A percentile compares a stretch with the other conserved stretches of the same genome.
phyloP scores from a whole-genome alignment of 2,113 vertebrate species.

The Macrotis lagotis region DNA sequence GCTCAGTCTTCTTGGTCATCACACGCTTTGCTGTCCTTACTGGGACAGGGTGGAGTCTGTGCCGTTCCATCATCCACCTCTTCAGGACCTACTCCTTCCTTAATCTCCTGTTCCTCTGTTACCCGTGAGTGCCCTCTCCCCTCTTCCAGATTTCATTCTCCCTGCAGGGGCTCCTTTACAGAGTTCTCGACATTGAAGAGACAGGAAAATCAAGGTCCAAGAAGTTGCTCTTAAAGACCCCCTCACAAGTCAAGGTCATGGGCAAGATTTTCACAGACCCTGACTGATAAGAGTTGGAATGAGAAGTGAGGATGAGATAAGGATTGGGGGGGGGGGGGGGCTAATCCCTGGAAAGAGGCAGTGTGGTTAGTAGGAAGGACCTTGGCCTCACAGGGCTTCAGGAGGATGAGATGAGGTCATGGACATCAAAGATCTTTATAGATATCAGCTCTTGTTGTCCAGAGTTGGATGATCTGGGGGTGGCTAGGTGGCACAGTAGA shows the following conservation, averaged over 20 bases:
- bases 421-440: not conserved
- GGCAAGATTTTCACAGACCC: not conserved
- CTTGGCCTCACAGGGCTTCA: not conserved
- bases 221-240: not conserved
- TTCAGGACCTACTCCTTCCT: conserved; percentile 97
- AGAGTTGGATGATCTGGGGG: not conserved
- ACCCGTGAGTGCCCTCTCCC: conserved; percentile 91
- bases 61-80: conserved; percentile 95
- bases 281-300: not conserved
- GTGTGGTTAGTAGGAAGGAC: not conserved
- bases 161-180: not conserved
- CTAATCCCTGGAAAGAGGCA: not conserved
- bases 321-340: not conserved
- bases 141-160: not conserved
- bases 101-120: conserved; percentile 98
- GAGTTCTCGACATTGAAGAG: not conserved
- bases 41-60: conserved; percentile 96
- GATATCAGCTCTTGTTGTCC: not conserved
- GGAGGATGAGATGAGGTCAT: not conserved
- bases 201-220: not conserved
- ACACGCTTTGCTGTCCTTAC: conserved; percentile 97
- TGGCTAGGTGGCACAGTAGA: too few relatives aligned
- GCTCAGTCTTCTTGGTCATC: conserved; percentile 93
- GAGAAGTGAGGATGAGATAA: not conserved
- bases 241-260: not conserved